Conservation (phyloP, 2,888 invertebrate species). For the Drosophila kuntzei region DNA sequence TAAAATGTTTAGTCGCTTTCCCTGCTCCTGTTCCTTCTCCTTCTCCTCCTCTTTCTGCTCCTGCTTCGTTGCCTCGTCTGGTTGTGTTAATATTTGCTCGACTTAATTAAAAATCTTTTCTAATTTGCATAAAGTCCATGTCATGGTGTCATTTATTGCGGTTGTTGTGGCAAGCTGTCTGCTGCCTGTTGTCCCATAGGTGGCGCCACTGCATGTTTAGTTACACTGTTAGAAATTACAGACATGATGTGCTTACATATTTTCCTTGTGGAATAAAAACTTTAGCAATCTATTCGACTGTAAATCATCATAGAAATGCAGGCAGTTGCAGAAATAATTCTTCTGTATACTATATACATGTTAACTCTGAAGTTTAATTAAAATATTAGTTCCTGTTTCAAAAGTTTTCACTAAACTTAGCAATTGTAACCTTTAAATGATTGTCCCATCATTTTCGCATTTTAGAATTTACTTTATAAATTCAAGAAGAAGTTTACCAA, state of each 20-base stretch:
- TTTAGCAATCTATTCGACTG: no score
- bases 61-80: conserved; percentile 19
- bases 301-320: no score
- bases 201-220: conserved; percentile 16
- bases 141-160: conserved; percentile 61
- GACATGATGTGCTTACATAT: neutral
- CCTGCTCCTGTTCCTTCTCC: conserved; percentile 4
- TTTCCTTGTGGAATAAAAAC: no score
- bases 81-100: conserved; percentile 80
- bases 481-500: neutral
- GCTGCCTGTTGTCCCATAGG: conserved; percentile 9
- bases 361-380: neutral
- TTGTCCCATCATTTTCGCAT: neutral
- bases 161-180: conserved; percentile 25
- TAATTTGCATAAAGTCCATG: conserved; percentile 76
- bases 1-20: conserved; percentile 18
- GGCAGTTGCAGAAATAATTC: no score
- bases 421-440: neutral
- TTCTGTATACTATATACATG: no score
- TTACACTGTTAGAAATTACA: neutral
- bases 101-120: conserved; percentile 83
- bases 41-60: neutral
- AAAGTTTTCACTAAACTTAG: neutral
- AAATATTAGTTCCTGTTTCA: neutral
- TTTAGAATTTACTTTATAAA: neutral